phyloP scores from a whole-genome alignment of 2,113 vertebrate genomes.

The Ceyx margarethae region DNA sequence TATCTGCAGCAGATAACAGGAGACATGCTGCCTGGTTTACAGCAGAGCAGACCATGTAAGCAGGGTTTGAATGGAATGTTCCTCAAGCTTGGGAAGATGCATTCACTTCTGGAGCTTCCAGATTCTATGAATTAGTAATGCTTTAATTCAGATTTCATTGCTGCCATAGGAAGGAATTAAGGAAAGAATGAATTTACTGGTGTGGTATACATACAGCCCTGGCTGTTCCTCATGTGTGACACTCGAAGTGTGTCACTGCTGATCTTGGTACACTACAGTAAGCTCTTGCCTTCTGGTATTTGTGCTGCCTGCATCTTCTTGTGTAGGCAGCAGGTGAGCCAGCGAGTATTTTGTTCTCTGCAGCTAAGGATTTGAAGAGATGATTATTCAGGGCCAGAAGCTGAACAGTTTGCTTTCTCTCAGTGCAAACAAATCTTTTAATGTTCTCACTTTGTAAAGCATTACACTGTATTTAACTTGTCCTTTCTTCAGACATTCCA shows the following conservation, averaged over 20 bases:
- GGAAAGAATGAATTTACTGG: not conserved
- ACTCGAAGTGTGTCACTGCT: not conserved
- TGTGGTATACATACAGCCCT: not conserved
- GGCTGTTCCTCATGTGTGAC: not conserved
- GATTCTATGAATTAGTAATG: not conserved
- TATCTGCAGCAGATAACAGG: not conserved
- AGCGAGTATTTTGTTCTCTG: not conserved
- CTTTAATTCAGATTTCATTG: not conserved
- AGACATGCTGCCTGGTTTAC: not conserved
- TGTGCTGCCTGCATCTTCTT: not conserved
- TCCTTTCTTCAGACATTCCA: conserved; percentile 89
- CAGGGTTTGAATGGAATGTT: not conserved
- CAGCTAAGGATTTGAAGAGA: not conserved
- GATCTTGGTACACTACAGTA: not conserved
- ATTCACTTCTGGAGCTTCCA: not conserved
- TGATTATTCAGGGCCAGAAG: not conserved
- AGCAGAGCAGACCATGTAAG: not conserved
- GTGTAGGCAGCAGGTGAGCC: not conserved
- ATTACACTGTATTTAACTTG: not conserved
- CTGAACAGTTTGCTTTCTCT: not conserved
- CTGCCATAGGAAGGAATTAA: not conserved
- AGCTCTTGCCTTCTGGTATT: not conserved
- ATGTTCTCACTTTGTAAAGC: not conserved
- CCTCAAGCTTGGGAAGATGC: not conserved
- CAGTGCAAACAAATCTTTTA: not conserved